phyloP scores from a whole-genome alignment of 2,113 vertebrate genomes.

The Rhodinocichla rosea region DNA sequence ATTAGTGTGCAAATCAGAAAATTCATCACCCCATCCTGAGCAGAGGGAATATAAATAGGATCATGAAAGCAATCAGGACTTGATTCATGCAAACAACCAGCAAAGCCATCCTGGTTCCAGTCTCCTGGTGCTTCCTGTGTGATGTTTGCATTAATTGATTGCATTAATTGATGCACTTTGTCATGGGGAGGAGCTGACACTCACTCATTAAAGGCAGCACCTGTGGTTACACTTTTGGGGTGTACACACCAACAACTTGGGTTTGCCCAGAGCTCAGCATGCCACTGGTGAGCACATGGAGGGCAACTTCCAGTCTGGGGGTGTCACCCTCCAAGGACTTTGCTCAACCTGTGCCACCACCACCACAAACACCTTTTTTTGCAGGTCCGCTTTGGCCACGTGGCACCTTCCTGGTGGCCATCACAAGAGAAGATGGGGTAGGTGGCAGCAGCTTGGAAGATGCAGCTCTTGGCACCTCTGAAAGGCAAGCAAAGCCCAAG shows the following conservation, averaged over 20 bases:
- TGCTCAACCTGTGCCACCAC: accelerated
- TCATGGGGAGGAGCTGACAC: not conserved
- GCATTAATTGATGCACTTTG: not conserved
- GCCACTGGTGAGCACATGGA: not conserved
- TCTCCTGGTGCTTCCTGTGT: not conserved
- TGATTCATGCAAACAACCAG: not conserved
- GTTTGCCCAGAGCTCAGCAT: not conserved
- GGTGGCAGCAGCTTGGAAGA: not conserved
- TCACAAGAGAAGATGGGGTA: not conserved
- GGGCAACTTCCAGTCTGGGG: not conserved
- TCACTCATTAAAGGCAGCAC: not conserved
- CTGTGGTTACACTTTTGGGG: not conserved
- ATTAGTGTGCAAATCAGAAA: not conserved
- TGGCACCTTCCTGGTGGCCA: not conserved
- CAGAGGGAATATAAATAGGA: not conserved
- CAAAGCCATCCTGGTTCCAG: not conserved
- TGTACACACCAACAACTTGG: not conserved
- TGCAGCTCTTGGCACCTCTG: not conserved
- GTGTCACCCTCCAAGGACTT: not conserved
- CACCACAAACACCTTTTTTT: accelerated
- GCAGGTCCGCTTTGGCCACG: not conserved
- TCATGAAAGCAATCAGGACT: not conserved
- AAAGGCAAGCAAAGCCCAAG: not conserved
- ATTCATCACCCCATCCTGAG: not conserved
- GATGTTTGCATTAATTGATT: not conserved